phyloP scores from a whole-genome alignment of 2,113 vertebrate species.

The Ptilorrhoa leucosticta region DNA sequence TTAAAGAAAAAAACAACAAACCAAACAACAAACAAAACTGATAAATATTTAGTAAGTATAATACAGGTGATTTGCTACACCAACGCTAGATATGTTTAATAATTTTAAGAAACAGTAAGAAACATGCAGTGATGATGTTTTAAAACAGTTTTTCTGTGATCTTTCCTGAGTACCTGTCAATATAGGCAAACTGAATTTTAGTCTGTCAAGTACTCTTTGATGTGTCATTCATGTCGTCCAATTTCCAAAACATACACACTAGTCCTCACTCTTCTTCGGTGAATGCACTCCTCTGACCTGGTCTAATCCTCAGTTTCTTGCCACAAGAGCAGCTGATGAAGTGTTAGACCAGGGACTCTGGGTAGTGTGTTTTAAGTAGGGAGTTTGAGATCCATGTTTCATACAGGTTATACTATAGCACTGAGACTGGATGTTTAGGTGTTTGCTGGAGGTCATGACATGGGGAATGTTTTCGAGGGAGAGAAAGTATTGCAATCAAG shows the following conservation, averaged over 20 bases:
- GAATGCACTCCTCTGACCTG: neutral
- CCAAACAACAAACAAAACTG: neutral
- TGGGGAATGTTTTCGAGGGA: accelerated
- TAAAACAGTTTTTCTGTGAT: neutral
- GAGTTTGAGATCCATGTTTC: neutral
- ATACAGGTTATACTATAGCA: neutral
- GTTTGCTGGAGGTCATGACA: neutral
- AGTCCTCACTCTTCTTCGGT: neutral
- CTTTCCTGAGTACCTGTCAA: neutral
- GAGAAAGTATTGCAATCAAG: neutral
- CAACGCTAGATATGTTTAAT: neutral
- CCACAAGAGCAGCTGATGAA: neutral
- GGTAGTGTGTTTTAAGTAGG: neutral
- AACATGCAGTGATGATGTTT: neutral
- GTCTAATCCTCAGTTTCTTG: neutral
- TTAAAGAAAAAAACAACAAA: neutral
- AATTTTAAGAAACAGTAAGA: neutral
- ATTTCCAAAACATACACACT: neutral
- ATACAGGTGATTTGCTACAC: neutral
- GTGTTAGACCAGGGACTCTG: neutral
- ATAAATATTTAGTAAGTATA: neutral
- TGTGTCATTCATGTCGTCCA: neutral
- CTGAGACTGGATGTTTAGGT: neutral
- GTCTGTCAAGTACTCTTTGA: neutral
- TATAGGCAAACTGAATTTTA: neutral